Evolutionary conservation across 2,888 invertebrate species (phyloP), one percentile per base, ranked within the genome.

Genomic region (Bellardia bayeri): DNA sequence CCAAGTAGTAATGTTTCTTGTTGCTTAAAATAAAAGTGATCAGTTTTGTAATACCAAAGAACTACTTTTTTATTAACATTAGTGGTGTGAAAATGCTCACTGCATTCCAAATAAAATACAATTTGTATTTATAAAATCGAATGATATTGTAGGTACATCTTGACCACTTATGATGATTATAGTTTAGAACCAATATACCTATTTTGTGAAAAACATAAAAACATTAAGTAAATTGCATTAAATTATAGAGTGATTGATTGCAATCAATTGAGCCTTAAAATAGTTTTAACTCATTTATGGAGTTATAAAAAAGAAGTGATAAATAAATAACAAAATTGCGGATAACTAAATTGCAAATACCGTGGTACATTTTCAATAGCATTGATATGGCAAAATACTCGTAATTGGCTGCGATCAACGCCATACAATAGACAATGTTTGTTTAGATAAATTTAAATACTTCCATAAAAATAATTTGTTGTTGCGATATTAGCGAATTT

Each of bases 201-300:
- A 76, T 11, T 71, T 71, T 76, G 51, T 76, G 76, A 45, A 54
- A 23, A 14, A 42, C 45, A 54, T 63, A 64, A 49, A 14, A 78
- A 76, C 76, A 71, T 78, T 63, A 78, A 76, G 71, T 78, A 69
- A 78, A 83, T 76, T 71, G 63, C 82, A 6, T 37, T 23, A 82
- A 82, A 82, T 82, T 83, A 83, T 37, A 69, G 69, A 71, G 58
- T 14, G 45, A 33, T 37, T 58, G 4, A 51, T 45, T 11, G 37
- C 37, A 37, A 37, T 1, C n/a, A 75, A 58, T 30, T 3, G 37
- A 49, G 66, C 14, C 14, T 37, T 37, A 14, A 63, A 69, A 33
- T 30, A 51, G 37, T 82, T 69, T 14, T 40, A 11, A 8, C 30
- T 8, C 40, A 51, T 3, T 11, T 11, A 71, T 6, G 30, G 14